Percentiles rank a stretch among this genome's conserved stretches.
Evolutionary conservation across 1,140 invertebrate genomes (phyloP).

Genomic region (Nasonia giraulti): DNA sequence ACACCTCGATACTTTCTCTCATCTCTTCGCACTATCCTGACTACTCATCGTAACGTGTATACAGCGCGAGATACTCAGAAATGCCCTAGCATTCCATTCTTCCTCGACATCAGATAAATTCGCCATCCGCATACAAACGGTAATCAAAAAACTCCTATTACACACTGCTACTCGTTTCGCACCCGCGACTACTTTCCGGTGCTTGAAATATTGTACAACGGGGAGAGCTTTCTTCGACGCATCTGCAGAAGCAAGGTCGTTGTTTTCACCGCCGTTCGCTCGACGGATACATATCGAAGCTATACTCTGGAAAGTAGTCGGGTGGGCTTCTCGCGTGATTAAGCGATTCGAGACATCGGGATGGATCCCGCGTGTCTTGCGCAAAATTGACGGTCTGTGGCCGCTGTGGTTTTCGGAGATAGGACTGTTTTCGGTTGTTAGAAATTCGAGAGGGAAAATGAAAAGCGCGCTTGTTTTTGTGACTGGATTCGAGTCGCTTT

Average conservation of each 20-base stretch:
- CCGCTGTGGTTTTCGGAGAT: not conserved
- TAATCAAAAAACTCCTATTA: not conserved
- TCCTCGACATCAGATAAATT: slow-evolving; percentile 1
- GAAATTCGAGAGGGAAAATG: not conserved
- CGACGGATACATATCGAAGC: not conserved
- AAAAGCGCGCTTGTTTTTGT: not conserved
- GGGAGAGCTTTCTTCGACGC: too few species aligned
- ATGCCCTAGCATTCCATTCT: not conserved
- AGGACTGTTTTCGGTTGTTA: not conserved
- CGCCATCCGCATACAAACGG: not conserved
- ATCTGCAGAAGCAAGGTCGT: too few species aligned
- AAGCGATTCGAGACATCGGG: not conserved
- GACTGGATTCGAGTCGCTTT: not conserved
- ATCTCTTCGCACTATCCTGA: not conserved
- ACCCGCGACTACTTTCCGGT: not conserved
- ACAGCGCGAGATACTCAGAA: too few species aligned
- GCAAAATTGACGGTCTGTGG: not conserved
- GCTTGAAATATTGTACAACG: too few species aligned
- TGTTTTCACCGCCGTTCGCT: too few species aligned
- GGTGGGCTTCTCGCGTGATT: too few species aligned
- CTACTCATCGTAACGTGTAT: not conserved
- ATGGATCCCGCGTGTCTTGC: not conserved
- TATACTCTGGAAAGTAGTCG: not conserved
- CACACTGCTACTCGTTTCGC: too few species aligned
- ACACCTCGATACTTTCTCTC: not conserved